phyloP scores from a whole-genome alignment of 2,113 vertebrate genomes.

The Perca fluviatilis region DNA sequence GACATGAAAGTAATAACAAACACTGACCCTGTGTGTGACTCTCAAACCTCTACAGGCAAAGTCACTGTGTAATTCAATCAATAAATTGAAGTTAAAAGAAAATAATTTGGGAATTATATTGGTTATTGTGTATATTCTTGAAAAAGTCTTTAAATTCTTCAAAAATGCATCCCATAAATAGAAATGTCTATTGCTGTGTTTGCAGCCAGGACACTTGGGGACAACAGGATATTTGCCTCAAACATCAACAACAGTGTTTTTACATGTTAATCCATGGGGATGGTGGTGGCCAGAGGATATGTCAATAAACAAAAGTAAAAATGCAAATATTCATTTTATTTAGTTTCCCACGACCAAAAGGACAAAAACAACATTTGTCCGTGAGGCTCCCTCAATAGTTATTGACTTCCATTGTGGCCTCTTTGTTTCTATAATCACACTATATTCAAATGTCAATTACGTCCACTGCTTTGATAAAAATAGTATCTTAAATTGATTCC shows the following conservation, averaged over 20 bases:
- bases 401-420: slow-evolving; percentile 4
- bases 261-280: slow-evolving; percentile 51
- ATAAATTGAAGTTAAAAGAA: neutral
- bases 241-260: slow-evolving; percentile 57
- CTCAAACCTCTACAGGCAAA: neutral
- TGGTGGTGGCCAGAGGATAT: slow-evolving; percentile 21
- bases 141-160: neutral
- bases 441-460: neutral
- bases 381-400: slow-evolving; percentile 4
- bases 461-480: neutral
- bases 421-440: neutral
- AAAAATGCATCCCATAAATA: neutral
- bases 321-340: slow-evolving; percentile 51
- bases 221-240: slow-evolving; percentile 54
- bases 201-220: neutral
- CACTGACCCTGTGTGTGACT: neutral
- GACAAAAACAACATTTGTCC: slow-evolving; percentile 41
- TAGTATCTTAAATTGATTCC: neutral
- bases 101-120: neutral
- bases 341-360: slow-evolving; percentile 23
- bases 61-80: neutral
- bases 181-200: neutral
- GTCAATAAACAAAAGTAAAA: slow-evolving; percentile 40
- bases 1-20: slow-evolving; percentile 1
- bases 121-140: neutral